A percentile compares a stretch with the other conserved stretches of the same genome.
Conservation (phyloP, 2,113 vertebrate genomes). For the Bombycilla garrulus region DNA sequence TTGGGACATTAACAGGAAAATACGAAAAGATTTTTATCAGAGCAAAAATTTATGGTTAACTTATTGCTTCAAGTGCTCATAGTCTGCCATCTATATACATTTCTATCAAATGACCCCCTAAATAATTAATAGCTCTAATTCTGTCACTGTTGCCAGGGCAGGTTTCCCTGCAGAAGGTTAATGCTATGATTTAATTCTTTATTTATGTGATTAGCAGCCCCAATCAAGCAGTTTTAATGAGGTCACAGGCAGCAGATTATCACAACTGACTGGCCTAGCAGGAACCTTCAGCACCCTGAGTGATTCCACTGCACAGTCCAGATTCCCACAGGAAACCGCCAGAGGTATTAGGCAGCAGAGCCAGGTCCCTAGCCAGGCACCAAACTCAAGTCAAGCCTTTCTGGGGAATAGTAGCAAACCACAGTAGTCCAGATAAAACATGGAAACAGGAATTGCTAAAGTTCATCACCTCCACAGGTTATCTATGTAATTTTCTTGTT, state of each 20-base stretch:
- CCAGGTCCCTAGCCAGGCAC: background rate
- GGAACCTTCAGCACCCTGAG: background rate
- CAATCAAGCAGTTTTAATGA: slow-evolving; percentile 49
- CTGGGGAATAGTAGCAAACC: background rate
- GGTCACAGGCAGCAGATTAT: background rate
- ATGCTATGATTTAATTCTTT: slow-evolving; percentile 64
- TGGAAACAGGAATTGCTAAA: background rate
- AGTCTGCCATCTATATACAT: slow-evolving; percentile 50
- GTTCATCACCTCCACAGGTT: background rate
- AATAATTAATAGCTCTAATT: slow-evolving; percentile 69
- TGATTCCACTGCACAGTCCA: background rate
- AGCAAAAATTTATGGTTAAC: slow-evolving; percentile 43
- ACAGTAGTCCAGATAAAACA: background rate
- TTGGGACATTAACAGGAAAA: slow-evolving; percentile 1
- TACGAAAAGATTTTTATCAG: background rate
- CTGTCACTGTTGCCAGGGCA: slow-evolving; percentile 45
- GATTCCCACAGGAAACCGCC: background rate
- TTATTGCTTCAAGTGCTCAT: slow-evolving; percentile 43
- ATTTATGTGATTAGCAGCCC: slow-evolving; percentile 53
- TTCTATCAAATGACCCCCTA: slow-evolving; percentile 58
- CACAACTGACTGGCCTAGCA: background rate
- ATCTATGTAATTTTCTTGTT: background rate
- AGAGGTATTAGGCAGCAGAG: background rate
- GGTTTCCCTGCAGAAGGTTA: slow-evolving; percentile 61
- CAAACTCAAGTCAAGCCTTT: background rate